Evolutionary conservation across 2,113 vertebrate species (phyloP).

Genomic region (Heteronetta atricapilla): DNA sequence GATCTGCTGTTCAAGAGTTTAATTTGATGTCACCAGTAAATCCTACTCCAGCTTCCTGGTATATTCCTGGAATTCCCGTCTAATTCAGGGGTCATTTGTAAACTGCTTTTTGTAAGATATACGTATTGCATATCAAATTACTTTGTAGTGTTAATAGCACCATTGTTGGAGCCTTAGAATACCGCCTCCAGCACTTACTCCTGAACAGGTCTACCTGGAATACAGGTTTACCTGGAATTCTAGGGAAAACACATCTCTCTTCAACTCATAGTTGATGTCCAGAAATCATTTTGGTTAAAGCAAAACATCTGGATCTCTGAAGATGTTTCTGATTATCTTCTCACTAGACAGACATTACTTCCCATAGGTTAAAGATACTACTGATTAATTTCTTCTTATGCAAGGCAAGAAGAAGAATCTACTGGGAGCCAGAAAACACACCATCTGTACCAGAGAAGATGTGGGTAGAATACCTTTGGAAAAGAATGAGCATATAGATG

Average conservation of each 20-base stretch:
- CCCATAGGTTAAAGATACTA: background rate
- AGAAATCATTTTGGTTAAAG: background rate
- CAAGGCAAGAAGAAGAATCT: background rate
- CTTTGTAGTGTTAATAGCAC: background rate
- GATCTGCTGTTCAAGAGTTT: background rate
- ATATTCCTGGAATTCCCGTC: too few species aligned
- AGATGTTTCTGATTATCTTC: background rate
- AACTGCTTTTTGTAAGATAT: background rate
- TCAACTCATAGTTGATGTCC: background rate
- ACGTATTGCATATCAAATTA: background rate
- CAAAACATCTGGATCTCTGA: background rate
- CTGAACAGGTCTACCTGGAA: background rate
- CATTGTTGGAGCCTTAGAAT: background rate
- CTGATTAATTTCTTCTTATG: background rate
- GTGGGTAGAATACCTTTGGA: background rate
- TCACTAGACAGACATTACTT: background rate
- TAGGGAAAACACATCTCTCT: background rate
- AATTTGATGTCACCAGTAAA: background rate
- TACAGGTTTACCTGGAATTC: background rate
- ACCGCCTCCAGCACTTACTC: background rate
- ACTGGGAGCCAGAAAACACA: background rate
- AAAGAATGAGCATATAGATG: background rate
- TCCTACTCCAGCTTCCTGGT: background rate
- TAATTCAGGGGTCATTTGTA: background rate
- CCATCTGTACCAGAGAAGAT: background rate